Base-by-base conservation (phyloP, 1,140 invertebrate genomes). In the Agrilus planipennis region DNA sequence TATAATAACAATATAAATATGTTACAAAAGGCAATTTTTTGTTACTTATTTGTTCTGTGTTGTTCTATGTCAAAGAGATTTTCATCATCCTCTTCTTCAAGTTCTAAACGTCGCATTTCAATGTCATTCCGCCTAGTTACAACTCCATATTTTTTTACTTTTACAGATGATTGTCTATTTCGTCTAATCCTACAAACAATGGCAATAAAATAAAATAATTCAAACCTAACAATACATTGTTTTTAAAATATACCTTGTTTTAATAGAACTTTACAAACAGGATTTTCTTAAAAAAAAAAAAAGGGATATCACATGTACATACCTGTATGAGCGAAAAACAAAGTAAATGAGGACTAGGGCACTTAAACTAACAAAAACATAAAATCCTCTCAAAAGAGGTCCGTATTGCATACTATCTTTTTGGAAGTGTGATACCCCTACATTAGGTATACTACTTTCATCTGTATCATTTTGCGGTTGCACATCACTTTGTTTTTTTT, bases 31-130 rank as follows among this genome's bases (percentile, higher is more conserved):
- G n/a, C n/a, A n/a, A n/a, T n/a, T n/a, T n/a, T n/a, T n/a, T n/a
- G n/a, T n/a, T n/a, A n/a, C n/a, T n/a, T n/a, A n/a, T n/a, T n/a
- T n/a, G n/a, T n/a, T n/a, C n/a, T n/a, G n/a, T n/a, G n/a, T n/a
- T n/a, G n/a, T n/a, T n/a, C n/a, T n/a, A 61, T 46, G 56, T 72
- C 71, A 50, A 73, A 73, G 29, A 73, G 58, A 38, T 68, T 72
- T 50, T 73, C 70, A 4, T 73, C 71, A 21, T 73, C 71, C 36
- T 75, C 71, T 36, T 73, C 71, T 31, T 70, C 69, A 17, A 72
- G 53, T 17, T 68, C 71, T 30, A 75, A 53, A 44, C 70, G 72
- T 42, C 66, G 53, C 72, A 75, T 73, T 53, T 73, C 72, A 7
- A 75, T 61, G 53, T 75, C 71, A 52, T 67, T 70, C 49, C 69